Evolutionary conservation across 2,797 vertebrate species (phyloP).

Genomic region (Sphenopsis melanotis): DNA sequence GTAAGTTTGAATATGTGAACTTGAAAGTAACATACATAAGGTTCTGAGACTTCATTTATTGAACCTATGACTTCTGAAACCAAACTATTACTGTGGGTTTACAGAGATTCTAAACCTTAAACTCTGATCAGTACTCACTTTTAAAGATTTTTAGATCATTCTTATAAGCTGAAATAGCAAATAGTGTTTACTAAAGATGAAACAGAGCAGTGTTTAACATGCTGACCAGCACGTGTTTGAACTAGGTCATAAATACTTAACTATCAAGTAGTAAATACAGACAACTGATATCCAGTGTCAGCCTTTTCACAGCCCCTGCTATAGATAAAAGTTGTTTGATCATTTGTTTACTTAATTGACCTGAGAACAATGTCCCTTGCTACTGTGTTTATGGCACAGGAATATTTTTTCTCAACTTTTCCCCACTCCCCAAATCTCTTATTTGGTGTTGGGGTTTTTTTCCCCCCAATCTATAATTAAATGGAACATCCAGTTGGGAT

Average conservation of each 20-base stretch:
- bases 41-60: background rate
- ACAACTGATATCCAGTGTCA: background rate
- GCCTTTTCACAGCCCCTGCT: background rate
- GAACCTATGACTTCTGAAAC: background rate
- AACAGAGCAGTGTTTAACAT: background rate
- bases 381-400: background rate
- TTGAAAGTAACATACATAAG: background rate
- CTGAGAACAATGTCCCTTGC: background rate
- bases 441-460: background rate
- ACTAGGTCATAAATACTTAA: background rate
- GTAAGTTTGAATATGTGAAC: slow-evolving; percentile 70
- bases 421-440: background rate
- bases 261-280: background rate
- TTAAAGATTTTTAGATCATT: background rate
- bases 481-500: background rate
- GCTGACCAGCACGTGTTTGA: background rate
- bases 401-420: background rate
- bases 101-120: background rate
- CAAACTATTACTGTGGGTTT: background rate
- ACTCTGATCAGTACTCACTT: background rate
- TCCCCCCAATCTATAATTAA: background rate
- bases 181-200: background rate
- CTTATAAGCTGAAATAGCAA: background rate
- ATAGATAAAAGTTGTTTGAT: background rate
- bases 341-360: background rate